Evolutionary conservation across 2,888 invertebrate genomes (phyloP).

Genomic region (Drosophila meridiana): DNA sequence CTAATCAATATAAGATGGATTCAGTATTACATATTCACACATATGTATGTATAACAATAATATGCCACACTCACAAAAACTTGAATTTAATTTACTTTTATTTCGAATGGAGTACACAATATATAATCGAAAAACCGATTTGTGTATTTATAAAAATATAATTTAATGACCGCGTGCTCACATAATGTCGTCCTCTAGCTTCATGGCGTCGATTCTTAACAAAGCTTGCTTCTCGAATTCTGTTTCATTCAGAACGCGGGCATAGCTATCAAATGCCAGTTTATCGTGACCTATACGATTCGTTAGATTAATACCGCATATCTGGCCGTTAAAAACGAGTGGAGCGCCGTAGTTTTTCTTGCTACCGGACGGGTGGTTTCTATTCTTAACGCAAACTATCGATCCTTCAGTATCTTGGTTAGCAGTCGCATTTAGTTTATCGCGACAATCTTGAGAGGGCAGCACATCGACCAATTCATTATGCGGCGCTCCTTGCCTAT

Average conservation of each 20-base stretch:
- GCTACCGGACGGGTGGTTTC: conserved; percentile 6
- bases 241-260: conserved; percentile 10
- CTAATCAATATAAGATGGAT: background rate
- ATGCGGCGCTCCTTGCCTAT: too few relatives aligned
- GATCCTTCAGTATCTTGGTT: background rate
- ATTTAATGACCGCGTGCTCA: background rate
- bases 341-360: conserved; percentile 41
- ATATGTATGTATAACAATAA: background rate
- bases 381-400: conserved; percentile 43
- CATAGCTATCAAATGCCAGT: background rate
- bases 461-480: conserved; percentile 2
- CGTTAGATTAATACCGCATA: conserved; percentile 57
- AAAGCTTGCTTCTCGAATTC: too few relatives aligned
- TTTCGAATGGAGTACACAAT: background rate
- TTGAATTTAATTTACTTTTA: background rate
- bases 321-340: conserved; percentile 24
- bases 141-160: background rate
- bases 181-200: background rate
- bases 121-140: background rate
- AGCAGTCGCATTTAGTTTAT: background rate
- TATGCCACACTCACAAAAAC: background rate
- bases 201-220: fast-evolving
- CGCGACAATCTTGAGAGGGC: conserved; percentile 19
- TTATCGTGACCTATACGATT: too few relatives aligned
- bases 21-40: background rate